A percentile compares a stretch with the other conserved stretches of the same genome.
Evolutionary conservation across 2,797 vertebrate species (phyloP).

Genomic region (Galago senegalensis): DNA sequence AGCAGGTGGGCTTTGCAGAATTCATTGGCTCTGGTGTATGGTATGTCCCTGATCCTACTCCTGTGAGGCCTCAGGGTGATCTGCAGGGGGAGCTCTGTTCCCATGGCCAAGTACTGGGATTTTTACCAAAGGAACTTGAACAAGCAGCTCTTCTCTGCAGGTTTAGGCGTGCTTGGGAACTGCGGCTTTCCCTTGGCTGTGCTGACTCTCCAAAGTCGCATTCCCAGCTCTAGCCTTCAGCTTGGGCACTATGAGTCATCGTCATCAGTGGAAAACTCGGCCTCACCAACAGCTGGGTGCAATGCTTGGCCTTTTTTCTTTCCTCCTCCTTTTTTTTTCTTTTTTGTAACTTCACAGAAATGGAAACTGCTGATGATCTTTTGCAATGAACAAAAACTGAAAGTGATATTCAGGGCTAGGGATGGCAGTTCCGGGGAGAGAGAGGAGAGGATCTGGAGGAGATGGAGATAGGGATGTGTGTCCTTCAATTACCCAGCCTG

Average conservation of each 20-base stretch:
- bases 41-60: neutral
- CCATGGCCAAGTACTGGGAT: neutral
- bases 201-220: slow-evolving; percentile 1
- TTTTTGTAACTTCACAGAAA: slow-evolving; percentile 54
- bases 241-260: slow-evolving; percentile 66
- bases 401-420: slow-evolving; percentile 10
- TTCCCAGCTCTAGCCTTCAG: slow-evolving; percentile 59
- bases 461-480: neutral
- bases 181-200: slow-evolving; percentile 49
- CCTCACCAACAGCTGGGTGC: slow-evolving; percentile 67
- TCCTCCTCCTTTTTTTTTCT: slow-evolving; percentile 36
- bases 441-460: neutral
- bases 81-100: slow-evolving; percentile 64
- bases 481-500: neutral
- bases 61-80: neutral
- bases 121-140: slow-evolving; percentile 18
- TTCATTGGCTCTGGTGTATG: neutral
- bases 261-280: slow-evolving; percentile 52
- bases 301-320: slow-evolving; percentile 32
- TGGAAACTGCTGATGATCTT: slow-evolving; percentile 66
- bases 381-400: slow-evolving; percentile 41
- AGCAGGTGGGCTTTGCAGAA: neutral
- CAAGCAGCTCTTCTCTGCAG: slow-evolving; percentile 52
- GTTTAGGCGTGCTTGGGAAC: slow-evolving; percentile 31
- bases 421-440: neutral